Base-by-base conservation (phyloP, 37 sponge, comb jelly and placozoan species). In the Theonella swinhoei region DNA sequence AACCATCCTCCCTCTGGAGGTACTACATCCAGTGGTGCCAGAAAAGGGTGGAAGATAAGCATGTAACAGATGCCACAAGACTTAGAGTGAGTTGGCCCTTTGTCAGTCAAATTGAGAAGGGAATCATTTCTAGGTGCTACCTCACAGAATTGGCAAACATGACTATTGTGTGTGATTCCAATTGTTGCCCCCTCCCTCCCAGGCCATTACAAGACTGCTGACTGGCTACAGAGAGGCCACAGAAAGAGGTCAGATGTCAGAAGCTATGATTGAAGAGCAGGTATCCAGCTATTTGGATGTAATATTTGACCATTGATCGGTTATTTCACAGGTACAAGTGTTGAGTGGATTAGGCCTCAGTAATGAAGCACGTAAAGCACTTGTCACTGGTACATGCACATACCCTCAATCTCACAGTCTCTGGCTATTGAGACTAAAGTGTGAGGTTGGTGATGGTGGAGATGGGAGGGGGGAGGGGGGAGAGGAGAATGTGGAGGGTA, bases 371-470 rank as follows among this genome's bases (percentile, higher is more conserved):
- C 31, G 38, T 3, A 58, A 28, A 33, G 30, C 69, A 3, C 59
- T 24, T 1, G 64, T 4, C 31, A 38, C 32, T 31, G 79, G 39
- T 14, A 79, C 79, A 3, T 39, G 38, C 0, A 62, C 72, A 25
- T 68, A 80, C 74, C 87, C 62, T 33, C 23, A 76, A 19, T 86
- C 87, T 1, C 39, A 70, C 5, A 28, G 8, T 0, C 54, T 79
- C 24, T 86, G 87, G 85, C 62, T 78, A 59, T 61, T 85, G 42
- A 62, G 74, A 59, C 41, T 82, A 41, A 40, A 42, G 40, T 66
- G 42, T 9, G 24, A 37, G 79, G n/a, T 19, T 38, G 23, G 0
- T 22, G 68, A 40, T 39, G 67, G 64, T 39, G 59, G 72, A 1
- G 41, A 4, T 17, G 65, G 47, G 19, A 28, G 26, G 24, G 42